These are phyloP conservation scores for Lathamus discolor DNA, from an alignment of 2,113 vertebrate species.

Conservation along the genomic window DNA sequence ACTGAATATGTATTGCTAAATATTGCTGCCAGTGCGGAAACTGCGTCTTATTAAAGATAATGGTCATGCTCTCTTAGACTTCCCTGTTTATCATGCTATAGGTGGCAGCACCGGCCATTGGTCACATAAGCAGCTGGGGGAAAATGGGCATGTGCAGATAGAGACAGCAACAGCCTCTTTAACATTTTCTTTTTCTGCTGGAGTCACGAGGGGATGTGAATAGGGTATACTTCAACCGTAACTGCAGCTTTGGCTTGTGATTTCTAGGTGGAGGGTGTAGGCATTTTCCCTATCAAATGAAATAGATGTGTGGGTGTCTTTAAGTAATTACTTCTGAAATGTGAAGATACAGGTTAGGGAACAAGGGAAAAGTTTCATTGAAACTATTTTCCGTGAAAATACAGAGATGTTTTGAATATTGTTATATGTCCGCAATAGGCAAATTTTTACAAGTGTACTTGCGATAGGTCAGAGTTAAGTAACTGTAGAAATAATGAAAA, in stretches of 20 bases:
- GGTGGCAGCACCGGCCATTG: fast-evolving
- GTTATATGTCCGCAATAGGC: neutral
- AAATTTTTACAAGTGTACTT: neutral
- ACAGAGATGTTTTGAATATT: neutral
- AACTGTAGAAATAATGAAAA: neutral
- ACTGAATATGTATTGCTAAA: neutral
- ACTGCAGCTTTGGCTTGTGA: neutral
- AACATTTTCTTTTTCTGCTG: neutral
- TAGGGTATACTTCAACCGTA: neutral
- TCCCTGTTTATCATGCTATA: neutral
- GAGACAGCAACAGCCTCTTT: neutral
- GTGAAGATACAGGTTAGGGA: neutral
- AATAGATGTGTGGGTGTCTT: neutral
- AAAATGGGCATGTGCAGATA: neutral
- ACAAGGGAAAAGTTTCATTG: neutral
- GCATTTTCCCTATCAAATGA: neutral
- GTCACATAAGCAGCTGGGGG: neutral
- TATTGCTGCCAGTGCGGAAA: neutral
- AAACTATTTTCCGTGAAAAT: neutral
- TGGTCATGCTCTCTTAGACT: neutral
- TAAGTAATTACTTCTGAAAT: neutral
- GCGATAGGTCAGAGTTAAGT: neutral
- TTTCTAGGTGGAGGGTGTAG: neutral
- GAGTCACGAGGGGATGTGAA: neutral
- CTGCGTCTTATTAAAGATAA: neutral